These are phyloP conservation scores for Zophobas atratus DNA, from an alignment of 1,140 invertebrate genomes.

Conservation along the genomic window DNA sequence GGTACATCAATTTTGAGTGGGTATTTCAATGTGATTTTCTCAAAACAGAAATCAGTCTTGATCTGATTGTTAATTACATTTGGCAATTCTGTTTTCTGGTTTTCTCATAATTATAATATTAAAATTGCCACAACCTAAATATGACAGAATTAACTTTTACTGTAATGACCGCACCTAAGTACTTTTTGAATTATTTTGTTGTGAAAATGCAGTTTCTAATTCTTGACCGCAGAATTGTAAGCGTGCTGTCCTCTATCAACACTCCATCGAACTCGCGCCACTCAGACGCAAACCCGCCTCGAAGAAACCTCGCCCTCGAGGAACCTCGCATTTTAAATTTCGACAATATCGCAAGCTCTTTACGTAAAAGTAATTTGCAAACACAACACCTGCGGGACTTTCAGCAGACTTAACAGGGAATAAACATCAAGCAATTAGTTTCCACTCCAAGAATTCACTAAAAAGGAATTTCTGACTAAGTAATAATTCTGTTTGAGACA, in stretches of 20 bases:
- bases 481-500: constrained; percentile 53
- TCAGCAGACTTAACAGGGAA: constrained; percentile 38
- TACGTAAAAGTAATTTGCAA: constrained; percentile 32
- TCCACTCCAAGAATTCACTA: constrained; percentile 49
- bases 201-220: background rate
- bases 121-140: too few relatives aligned
- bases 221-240: background rate
- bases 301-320: background rate
- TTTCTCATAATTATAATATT: too few relatives aligned
- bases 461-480: constrained; percentile 50
- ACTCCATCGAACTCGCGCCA: background rate
- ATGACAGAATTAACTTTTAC: too few relatives aligned
- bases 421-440: constrained; percentile 53
- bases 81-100: too few relatives aligned
- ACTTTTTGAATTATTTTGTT: background rate
- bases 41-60: too few relatives aligned
- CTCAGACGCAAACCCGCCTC: constrained; percentile 1
- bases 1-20: too few relatives aligned
- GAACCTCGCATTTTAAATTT: constrained; percentile 1
- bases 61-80: too few relatives aligned
- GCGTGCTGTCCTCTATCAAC: background rate
- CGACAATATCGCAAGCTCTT: constrained; percentile 13
- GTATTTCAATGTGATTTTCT: too few relatives aligned
- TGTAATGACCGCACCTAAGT: too few relatives aligned
- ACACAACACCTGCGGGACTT: constrained; percentile 34